A percentile compares a stretch with the other conserved stretches of the same genome.
Conservation (phyloP, 2,888 invertebrate genomes). For the Phania funesta region DNA sequence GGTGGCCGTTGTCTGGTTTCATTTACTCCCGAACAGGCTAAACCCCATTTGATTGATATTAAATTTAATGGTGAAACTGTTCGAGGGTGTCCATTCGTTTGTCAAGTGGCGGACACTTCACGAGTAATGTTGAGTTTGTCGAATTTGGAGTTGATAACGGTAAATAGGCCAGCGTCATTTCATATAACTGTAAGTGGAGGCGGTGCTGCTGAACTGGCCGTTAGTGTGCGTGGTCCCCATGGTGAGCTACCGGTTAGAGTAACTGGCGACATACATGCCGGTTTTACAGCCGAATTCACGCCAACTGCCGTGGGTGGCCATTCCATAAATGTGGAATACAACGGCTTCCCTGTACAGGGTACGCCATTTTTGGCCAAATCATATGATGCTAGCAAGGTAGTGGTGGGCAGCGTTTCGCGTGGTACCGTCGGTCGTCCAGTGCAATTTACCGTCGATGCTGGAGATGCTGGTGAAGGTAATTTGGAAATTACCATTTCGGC, state of each 20-base stretch:
- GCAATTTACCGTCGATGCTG: constrained; percentile 97
- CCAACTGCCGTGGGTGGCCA: constrained; percentile 96
- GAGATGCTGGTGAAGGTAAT: constrained; percentile 98
- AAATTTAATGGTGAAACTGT: constrained; percentile 98
- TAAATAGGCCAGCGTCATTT: constrained; percentile 89
- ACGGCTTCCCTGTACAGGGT: constrained; percentile 92
- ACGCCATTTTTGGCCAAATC: constrained; percentile 95
- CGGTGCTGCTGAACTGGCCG: constrained; percentile 91
- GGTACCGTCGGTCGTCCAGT: constrained; percentile 94
- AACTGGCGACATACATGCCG: constrained; percentile 92
- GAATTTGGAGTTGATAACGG: constrained; percentile 91
- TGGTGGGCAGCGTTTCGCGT: constrained; percentile 89
- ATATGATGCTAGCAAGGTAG: constrained; percentile 93
- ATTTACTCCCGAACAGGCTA: constrained; percentile 95
- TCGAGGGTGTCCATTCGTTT: constrained; percentile 93
- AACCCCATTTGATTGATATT: constrained; percentile 95
- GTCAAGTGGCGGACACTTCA: constrained; percentile 90
- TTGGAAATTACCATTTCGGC: constrained; percentile 98
- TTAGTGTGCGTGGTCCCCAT: constrained; percentile 92
- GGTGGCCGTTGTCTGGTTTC: constrained; percentile 96
- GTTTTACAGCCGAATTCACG: constrained; percentile 94
- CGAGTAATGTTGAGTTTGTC: constrained; percentile 87
- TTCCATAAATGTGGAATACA: constrained; percentile 94
- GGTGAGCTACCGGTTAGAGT: constrained; percentile 93
- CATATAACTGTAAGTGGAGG: constrained; percentile 88